These are phyloP conservation scores for Aepyceros melampus DNA, from an alignment of 2,113 vertebrate species.

Conservation along the genomic window DNA sequence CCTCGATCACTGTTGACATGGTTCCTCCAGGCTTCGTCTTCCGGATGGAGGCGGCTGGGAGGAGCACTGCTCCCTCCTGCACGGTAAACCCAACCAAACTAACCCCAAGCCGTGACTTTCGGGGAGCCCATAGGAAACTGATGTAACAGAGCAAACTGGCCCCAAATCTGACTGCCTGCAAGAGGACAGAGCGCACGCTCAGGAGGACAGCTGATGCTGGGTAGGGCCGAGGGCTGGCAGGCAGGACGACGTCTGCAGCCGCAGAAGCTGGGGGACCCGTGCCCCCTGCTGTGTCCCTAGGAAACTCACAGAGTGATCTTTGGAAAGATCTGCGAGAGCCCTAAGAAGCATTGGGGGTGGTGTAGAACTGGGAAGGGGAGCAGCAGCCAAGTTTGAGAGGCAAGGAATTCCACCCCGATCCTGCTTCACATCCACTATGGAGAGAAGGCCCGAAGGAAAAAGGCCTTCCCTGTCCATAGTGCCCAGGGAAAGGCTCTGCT, in stretches of 20 bases:
- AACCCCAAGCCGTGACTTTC: background rate
- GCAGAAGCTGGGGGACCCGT: background rate
- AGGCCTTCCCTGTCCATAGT: background rate
- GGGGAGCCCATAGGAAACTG: background rate
- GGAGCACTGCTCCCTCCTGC: background rate
- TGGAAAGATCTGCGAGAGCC: background rate
- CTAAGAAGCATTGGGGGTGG: background rate
- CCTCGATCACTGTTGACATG: background rate
- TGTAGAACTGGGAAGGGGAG: background rate
- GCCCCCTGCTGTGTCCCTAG: background rate
- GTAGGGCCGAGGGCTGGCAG: background rate
- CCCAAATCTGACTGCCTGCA: background rate
- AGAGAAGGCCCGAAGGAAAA: background rate
- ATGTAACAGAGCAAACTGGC: background rate
- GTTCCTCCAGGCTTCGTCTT: background rate
- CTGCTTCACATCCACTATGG: background rate
- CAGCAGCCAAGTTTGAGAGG: background rate
- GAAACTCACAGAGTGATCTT: background rate
- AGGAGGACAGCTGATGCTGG: background rate
- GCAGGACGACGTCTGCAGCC: too few relatives aligned
- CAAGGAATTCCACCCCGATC: background rate
- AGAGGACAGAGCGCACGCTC: background rate
- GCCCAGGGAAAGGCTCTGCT: background rate
- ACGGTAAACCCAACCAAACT: background rate
- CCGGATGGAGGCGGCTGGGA: background rate